Percentiles rank a stretch among this genome's conserved stretches.
These are phyloP conservation scores for Tenodera sinensis DNA, from an alignment of 2,888 invertebrate species.

Conservation along the genomic window DNA sequence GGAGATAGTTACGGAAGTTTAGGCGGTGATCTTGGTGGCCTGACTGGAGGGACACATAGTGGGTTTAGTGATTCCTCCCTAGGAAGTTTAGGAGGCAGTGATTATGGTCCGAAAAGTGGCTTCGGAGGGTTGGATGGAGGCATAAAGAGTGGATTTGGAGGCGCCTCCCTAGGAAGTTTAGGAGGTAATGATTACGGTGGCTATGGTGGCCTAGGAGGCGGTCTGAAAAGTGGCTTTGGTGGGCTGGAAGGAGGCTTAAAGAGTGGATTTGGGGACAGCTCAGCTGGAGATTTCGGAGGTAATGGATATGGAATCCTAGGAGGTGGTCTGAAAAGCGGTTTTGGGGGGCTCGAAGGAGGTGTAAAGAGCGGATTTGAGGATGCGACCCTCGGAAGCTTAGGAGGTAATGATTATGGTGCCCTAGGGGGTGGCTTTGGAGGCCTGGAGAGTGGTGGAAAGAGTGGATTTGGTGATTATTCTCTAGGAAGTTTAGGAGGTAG, in stretches of 20 bases:
- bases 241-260: background rate
- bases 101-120: too few relatives aligned
- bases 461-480: too few relatives aligned
- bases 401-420: background rate
- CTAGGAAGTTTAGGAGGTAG: too few relatives aligned
- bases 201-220: background rate
- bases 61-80: too few relatives aligned
- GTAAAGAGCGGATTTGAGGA: too few relatives aligned
- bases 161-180: background rate
- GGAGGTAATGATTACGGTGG: background rate
- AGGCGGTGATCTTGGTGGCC: background rate
- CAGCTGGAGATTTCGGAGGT: background rate
- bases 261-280: background rate
- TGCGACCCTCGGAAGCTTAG: too few relatives aligned
- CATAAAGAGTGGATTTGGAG: background rate
- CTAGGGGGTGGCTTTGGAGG: background rate
- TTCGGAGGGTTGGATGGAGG: background rate
- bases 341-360: too few relatives aligned
- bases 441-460: too few relatives aligned
- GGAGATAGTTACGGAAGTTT: background rate
- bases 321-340: background rate
- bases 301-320: background rate
- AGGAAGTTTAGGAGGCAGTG: too few relatives aligned
- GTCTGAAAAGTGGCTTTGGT: background rate
- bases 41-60: too few relatives aligned